Evolutionary conservation across 1,140 invertebrate genomes (phyloP), one percentile per base, ranked within the genome.

Genomic region (Agraylea sexmaculata): DNA sequence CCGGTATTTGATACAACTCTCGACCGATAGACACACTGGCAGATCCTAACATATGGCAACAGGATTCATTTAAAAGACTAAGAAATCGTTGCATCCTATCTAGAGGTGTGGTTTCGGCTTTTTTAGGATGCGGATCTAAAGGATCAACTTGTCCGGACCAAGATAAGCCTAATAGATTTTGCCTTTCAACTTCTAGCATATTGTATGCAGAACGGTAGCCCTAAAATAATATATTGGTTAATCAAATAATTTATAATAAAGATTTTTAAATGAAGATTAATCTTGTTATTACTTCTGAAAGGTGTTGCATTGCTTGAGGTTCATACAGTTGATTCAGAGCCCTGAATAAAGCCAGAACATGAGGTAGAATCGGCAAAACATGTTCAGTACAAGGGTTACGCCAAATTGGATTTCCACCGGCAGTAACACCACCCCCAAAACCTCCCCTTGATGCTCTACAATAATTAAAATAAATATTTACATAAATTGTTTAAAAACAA

Each of bases 1-100:
- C 78, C 19, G 74, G 59, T 38, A 81, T 64, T 42, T 74, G 72
- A 62, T 87, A 91, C 50, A 91, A 76, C 64, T 91, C 86, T 46
- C 83, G 69, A 0, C 85, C 84, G 11, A 92, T 68, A 28, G 78
- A 83, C 23, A 77, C 74, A 12, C 85, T 85, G 30, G 80, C 75
- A 35, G 78, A 77, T 34, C 82, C 83, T 40, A 89, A 64, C 61
- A 87, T 72, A 53, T 87, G 83, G 52, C 80, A 86, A 48, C 77
- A 79, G 45, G 71, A 73, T 45, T 87, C 82, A 49, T 80, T 77
- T 25, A 83, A 60, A 19, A 65, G 66, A 2, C 68, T 69, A 8
- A 88, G 62, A 58, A 88, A 88, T 27, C 75, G 71, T 55, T 91
- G 85, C 83, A 90, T 88, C 46, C 80, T 71, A 47, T 84, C 75